phyloP scores from a whole-genome alignment of 2,888 invertebrate genomes.

The Mythimna loreyi region DNA sequence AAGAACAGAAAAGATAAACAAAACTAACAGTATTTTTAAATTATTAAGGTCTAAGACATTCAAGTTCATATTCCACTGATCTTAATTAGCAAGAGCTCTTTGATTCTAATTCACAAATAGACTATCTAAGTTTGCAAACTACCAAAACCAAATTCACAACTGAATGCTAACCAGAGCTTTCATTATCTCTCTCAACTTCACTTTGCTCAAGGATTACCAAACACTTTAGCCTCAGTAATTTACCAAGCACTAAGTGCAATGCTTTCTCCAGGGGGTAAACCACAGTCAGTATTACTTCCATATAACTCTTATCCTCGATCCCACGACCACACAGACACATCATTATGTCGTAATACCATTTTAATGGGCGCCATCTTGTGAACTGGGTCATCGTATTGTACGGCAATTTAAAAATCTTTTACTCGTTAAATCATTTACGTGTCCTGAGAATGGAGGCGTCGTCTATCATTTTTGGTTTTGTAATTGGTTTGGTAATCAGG shows the following conservation, averaged over 20 bases:
- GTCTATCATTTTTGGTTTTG: conserved; percentile 26
- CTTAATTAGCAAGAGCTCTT: neutral
- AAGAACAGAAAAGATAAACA: too few relatives aligned
- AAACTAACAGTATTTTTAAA: neutral
- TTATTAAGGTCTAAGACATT: neutral
- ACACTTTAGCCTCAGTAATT: conserved; percentile 29
- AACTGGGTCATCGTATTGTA: conserved; percentile 63
- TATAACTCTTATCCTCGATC: conserved; percentile 51
- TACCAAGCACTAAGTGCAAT: conserved; percentile 24
- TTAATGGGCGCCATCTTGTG: conserved; percentile 70
- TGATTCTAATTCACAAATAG: neutral
- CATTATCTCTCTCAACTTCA: neutral
- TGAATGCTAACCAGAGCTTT: neutral
- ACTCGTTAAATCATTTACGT: conserved; percentile 53
- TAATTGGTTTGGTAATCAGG: conserved; percentile 3
- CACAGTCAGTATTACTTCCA: conserved; percentile 38
- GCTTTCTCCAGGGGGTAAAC: conserved; percentile 46
- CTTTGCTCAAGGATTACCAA: conserved; percentile 17
- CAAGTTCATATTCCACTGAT: neutral
- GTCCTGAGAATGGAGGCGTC: conserved; percentile 37
- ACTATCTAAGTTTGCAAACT: neutral
- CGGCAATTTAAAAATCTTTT: conserved; percentile 59
- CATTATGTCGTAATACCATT: conserved; percentile 71
- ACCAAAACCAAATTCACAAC: neutral
- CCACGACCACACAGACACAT: conserved; percentile 52